phyloP scores from a whole-genome alignment of 2,888 invertebrate genomes.

The Hirudinaria manillensis region DNA sequence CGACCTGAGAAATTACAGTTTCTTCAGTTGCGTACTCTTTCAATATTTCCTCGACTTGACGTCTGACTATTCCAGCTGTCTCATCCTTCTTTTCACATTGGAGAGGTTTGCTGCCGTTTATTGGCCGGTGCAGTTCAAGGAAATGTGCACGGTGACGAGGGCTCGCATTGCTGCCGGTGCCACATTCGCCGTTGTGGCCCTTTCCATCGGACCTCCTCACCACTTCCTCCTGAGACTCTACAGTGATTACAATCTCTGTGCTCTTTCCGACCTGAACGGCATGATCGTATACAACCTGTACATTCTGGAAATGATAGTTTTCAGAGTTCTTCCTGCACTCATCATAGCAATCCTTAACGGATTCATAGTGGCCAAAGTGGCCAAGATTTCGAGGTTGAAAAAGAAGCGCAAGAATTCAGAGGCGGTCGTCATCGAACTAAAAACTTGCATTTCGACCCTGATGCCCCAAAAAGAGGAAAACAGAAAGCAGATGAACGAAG shows the following conservation, averaged over 20 bases:
- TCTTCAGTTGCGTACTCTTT: slow-evolving; percentile 35
- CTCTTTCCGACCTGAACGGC: slow-evolving; percentile 29
- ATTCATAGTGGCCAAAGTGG: slow-evolving; percentile 40
- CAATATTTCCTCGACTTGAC: slow-evolving; percentile 40
- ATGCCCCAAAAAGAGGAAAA: neutral
- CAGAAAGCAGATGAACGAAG: slow-evolving; percentile 17
- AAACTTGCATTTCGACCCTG: neutral
- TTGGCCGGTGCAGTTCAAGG: slow-evolving; percentile 40
- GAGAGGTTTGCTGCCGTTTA: slow-evolving; percentile 41
- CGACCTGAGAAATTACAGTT: slow-evolving; percentile 36
- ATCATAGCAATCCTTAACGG: slow-evolving; percentile 40
- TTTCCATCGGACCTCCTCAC: slow-evolving; percentile 39
- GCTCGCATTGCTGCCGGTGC: slow-evolving; percentile 34
- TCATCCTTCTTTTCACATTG: slow-evolving; percentile 41
- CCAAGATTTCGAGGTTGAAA: slow-evolving; percentile 22
- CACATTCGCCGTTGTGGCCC: slow-evolving; percentile 33
- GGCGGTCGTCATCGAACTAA: neutral
- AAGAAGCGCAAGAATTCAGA: neutral
- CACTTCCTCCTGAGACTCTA: slow-evolving; percentile 35
- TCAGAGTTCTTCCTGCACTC: slow-evolving; percentile 39
- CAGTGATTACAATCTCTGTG: slow-evolving; percentile 35
- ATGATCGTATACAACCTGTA: slow-evolving; percentile 35
- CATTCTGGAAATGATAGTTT: slow-evolving; percentile 37
- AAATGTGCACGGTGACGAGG: slow-evolving; percentile 39
- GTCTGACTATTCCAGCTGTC: slow-evolving; percentile 40